Percentiles rank a stretch among this genome's conserved stretches.
These are phyloP conservation scores for Leptopilina myrica DNA, from an alignment of 2,888 invertebrate genomes.

Conservation along the genomic window DNA sequence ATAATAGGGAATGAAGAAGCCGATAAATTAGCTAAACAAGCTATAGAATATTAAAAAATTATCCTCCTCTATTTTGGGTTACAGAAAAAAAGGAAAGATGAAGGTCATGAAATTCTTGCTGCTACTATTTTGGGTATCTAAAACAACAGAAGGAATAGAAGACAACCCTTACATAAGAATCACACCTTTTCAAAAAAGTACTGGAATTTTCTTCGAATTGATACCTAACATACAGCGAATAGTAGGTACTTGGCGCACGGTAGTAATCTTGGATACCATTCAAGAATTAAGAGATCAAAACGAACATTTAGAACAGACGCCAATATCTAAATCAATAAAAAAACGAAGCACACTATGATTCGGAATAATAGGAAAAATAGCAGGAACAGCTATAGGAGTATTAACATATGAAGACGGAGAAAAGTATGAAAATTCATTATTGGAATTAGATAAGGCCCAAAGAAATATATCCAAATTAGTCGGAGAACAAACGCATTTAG, in stretches of 20 bases:
- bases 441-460: no score
- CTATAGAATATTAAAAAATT: neutral
- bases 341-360: neutral
- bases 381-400: neutral
- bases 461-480: no score
- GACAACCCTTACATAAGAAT: no score
- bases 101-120: neutral
- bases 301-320: no score
- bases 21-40: neutral
- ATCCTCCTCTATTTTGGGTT: neutral
- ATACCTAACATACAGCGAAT: no score
- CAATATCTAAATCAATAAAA: no score
- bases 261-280: neutral
- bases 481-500: no score
- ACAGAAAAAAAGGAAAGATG: neutral
- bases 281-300: neutral
- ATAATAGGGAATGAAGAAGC: neutral
- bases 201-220: no score
- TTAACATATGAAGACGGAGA: neutral
- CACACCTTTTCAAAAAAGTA: no score
- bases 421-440: neutral
- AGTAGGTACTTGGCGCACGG: no score
- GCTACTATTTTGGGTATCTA: no score
- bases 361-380: neutral
- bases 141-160: no score